Evolutionary conservation across 2,888 invertebrate species (phyloP), one percentile per base, ranked within the genome.

Genomic region (Epirrhoe tristata): DNA sequence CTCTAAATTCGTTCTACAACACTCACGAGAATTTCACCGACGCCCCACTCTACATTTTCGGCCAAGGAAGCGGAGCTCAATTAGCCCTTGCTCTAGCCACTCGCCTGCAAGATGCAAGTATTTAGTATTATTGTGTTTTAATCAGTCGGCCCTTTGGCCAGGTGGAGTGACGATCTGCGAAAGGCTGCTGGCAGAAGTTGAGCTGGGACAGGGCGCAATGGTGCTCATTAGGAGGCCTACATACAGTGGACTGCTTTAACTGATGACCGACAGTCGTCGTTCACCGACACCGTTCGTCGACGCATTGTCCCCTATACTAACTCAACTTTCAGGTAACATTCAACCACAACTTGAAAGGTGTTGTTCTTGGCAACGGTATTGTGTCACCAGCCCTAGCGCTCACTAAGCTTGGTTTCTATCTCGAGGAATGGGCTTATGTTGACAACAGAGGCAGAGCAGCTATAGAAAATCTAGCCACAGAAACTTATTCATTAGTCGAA

Each of bases 31-130:
- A 95, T 62, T 97, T 97, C 80, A 89, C 91, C 76, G 86, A 89
- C 4, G 91, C 96, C 0, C 96, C 98, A 0, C 90, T 97, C 50
- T 98, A 97, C 84, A 96, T 98, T 62, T 96, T 97, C 79, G 96
- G 96, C 4, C 97, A 98, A 87, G 98, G 97, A 1, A 97, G 98
- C 85, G 98, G 98, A 12, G 98, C 98, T 0, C 98, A 98, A 91
- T 96, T 98, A 95, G 96, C 97, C 0, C 94, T 96, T 0, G 96
- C 96, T 74, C 96, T 98, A 73, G 96, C 96, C 14, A 77, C 85
- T 75, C 82, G 84, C 67, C 84, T 95, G 71, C 73, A 90, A 69
- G 67, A 80, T 77, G 95, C 95, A 50, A 67, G 57, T 48, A 8
- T 36, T 51, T 43, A n/a, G 24, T 39, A n/a, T n/a, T n/a, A n/a